A percentile compares a stretch with the other conserved stretches of the same genome.
Evolutionary conservation across 2,113 vertebrate genomes (phyloP).

Genomic region (Seriola aureovittata): DNA sequence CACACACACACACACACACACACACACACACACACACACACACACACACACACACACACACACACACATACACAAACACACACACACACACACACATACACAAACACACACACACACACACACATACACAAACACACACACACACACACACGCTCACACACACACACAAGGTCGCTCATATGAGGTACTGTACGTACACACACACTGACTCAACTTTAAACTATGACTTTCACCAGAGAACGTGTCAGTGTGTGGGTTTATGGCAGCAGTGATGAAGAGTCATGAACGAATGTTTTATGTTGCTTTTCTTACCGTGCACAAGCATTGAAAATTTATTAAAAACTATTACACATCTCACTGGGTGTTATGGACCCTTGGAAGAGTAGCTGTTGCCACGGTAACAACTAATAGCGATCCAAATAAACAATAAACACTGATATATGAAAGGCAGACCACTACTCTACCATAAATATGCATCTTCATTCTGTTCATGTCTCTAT

Average conservation of each 20-base stretch:
- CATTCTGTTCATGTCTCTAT: constrained; percentile 28
- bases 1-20: constrained; percentile 25
- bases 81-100: too few relatives aligned
- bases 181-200: constrained; percentile 15
- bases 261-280: constrained; percentile 43
- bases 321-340: constrained; percentile 19
- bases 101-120: constrained; percentile 36
- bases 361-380: background rate
- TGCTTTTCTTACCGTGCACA: constrained; percentile 22
- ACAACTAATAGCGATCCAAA: constrained; percentile 18
- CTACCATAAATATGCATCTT: constrained; percentile 14
- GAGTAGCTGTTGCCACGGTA: background rate
- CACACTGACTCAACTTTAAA: constrained; percentile 53
- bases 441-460: constrained; percentile 9
- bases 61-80: constrained; percentile 19
- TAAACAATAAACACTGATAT: constrained; percentile 11
- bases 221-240: constrained; percentile 30
- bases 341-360: constrained; percentile 13
- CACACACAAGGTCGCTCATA: background rate
- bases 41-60: constrained; percentile 26
- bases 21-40: constrained; percentile 19
- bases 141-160: background rate
- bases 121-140: constrained; percentile 28
- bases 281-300: constrained; percentile 38
- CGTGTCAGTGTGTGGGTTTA: constrained; percentile 50